Evolutionary conservation across 2,888 invertebrate species (phyloP).

Genomic region (Hydropsyche betteni): DNA sequence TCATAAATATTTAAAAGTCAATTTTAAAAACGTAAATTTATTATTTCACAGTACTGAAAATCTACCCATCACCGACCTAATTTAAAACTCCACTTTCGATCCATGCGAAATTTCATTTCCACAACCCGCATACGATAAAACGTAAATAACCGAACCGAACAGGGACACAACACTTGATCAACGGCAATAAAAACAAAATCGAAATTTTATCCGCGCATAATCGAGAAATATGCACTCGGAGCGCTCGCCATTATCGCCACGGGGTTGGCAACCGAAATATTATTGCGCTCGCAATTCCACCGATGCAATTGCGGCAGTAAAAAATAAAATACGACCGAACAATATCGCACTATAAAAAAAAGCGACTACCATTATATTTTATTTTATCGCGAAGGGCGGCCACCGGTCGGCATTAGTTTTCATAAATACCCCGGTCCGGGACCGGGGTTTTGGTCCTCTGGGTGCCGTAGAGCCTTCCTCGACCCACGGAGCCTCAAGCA

Average conservation of each 20-base stretch:
- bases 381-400: neutral
- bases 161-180: too few species aligned
- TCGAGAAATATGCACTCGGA: neutral
- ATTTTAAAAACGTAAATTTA: too few species aligned
- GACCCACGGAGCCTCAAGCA: conserved; percentile 7
- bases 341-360: neutral
- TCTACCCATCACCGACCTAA: too few species aligned
- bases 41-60: too few species aligned
- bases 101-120: too few species aligned
- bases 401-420: conserved; percentile 8
- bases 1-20: too few species aligned
- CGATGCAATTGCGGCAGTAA: conserved; percentile 1
- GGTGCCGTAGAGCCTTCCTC: neutral
- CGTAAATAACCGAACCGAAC: too few species aligned
- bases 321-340: conserved; percentile 16
- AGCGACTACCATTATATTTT: too few species aligned
- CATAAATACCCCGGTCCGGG: conserved; percentile 24
- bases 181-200: too few species aligned
- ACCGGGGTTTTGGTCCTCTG: neutral
- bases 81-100: too few species aligned
- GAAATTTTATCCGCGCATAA: neutral
- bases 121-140: too few species aligned
- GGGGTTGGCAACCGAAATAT: conserved; percentile 2
- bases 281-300: conserved; percentile 10
- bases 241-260: conserved; percentile 11